phyloP scores from a whole-genome alignment of 2,797 vertebrate genomes.

The Lacerta bilineata region DNA sequence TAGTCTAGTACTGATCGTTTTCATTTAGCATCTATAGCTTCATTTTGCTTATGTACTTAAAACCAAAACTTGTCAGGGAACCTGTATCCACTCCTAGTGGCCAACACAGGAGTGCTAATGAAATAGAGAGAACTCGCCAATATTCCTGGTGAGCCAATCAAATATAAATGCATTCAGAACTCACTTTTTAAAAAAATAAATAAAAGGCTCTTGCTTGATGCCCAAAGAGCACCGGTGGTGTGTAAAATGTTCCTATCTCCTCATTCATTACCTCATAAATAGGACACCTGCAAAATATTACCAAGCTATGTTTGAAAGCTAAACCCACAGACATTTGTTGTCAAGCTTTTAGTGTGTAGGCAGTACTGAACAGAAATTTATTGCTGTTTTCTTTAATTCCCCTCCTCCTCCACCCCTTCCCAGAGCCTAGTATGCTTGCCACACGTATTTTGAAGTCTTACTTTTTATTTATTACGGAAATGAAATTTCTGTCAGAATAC shows the following conservation, averaged over 20 bases:
- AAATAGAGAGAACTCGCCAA: not conserved
- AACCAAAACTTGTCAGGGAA: slow-evolving; percentile 13
- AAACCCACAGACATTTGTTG: slow-evolving; percentile 48
- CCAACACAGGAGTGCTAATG: not conserved
- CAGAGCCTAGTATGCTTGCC: slow-evolving; percentile 66
- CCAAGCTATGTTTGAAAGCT: slow-evolving; percentile 56
- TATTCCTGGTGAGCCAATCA: not conserved
- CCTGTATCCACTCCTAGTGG: not conserved
- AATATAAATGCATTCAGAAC: not conserved
- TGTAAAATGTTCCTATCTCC: slow-evolving; percentile 36
- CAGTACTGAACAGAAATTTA: slow-evolving; percentile 65
- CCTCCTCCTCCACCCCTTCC: not conserved
- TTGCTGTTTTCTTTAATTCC: slow-evolving; percentile 63
- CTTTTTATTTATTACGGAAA: slow-evolving; percentile 51
- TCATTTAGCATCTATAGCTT: slow-evolving; percentile 47
- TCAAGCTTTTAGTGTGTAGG: slow-evolving; percentile 50
- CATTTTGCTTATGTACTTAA: slow-evolving; percentile 47
- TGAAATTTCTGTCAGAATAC: not conserved
- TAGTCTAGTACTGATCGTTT: slow-evolving; percentile 56
- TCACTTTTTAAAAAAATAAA: not conserved
- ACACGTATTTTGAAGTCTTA: slow-evolving; percentile 70
- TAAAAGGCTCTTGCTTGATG: not conserved
- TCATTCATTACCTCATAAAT: slow-evolving; percentile 49
- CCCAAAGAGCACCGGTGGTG: slow-evolving; percentile 1
- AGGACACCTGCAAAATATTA: slow-evolving; percentile 55